phyloP scores from a whole-genome alignment of 2,113 vertebrate species.

The Circaetus gallicus region DNA sequence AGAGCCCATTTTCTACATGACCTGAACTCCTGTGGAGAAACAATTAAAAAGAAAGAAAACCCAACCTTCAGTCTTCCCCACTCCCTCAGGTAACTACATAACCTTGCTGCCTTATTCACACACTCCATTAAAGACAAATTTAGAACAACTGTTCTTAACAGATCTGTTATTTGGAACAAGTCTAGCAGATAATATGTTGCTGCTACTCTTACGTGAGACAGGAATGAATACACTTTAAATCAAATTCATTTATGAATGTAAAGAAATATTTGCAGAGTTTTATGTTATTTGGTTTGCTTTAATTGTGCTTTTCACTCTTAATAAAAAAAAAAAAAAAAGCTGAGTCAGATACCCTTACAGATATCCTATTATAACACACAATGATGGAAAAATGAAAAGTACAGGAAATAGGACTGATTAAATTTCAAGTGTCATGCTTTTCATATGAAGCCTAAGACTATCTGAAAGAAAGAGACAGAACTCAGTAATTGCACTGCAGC shows the following conservation, averaged over 20 bases:
- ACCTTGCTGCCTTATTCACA: not conserved
- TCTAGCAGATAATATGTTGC: not conserved
- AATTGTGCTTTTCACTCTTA: not conserved
- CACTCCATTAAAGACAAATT: not conserved
- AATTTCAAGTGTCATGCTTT: not conserved
- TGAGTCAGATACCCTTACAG: not conserved
- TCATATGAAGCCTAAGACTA: not conserved
- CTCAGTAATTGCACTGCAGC: not conserved
- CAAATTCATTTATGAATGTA: not conserved
- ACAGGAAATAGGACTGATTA: not conserved
- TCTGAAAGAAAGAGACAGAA: not conserved
- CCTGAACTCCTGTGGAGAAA: not conserved
- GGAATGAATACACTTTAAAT: not conserved
- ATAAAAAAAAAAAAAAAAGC: not conserved
- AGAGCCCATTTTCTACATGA: not conserved
- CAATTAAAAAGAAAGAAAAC: not conserved
- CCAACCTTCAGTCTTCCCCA: not conserved
- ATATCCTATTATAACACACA: not conserved
- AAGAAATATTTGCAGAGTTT: not conserved
- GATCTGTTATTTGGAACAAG: conserved; percentile 10
- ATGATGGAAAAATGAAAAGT: not conserved
- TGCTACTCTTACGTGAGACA: not conserved
- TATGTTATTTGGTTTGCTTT: not conserved
- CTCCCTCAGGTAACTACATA: not conserved
- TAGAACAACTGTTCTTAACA: conserved; percentile 23